Evolutionary conservation across 2,888 invertebrate species (phyloP).

Genomic region (Pedicia rivosa): DNA sequence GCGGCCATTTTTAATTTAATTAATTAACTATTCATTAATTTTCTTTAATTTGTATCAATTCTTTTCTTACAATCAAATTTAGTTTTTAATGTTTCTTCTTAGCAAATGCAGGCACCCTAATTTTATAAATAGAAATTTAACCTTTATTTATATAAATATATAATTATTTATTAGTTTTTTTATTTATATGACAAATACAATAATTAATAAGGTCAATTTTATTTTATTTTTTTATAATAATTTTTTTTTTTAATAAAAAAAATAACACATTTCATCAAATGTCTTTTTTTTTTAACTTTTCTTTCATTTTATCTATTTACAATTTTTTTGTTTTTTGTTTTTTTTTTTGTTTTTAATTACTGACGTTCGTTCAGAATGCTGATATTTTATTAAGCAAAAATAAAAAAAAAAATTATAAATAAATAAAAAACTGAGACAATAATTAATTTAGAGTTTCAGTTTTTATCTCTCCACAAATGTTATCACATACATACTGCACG

Average conservation of each 20-base stretch:
- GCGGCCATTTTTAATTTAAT: not conserved
- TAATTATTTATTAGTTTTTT: not conserved
- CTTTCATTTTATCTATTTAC: not conserved
- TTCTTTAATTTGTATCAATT: not conserved
- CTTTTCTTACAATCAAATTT: no score
- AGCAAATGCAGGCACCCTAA: slow-evolving; percentile 34
- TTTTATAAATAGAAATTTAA: slow-evolving; percentile 27
- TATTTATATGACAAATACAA: not conserved
- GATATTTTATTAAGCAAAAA: no score
- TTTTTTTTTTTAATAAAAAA: not conserved
- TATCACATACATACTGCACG: no score
- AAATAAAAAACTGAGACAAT: no score
- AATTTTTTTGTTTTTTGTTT: no score
- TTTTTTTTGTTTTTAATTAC: no score
- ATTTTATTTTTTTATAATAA: not conserved
- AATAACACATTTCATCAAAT: not conserved
- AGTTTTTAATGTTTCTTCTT: slow-evolving; percentile 12
- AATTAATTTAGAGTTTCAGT: no score
- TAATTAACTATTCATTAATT: not conserved
- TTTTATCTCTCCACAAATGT: no score
- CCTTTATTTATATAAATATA: slow-evolving; percentile 3
- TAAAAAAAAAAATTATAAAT: no score
- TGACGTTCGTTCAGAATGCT: no score
- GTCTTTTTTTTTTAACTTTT: not conserved
- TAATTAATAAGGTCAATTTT: slow-evolving; percentile 2